phyloP scores from a whole-genome alignment of 2,113 vertebrate genomes.

The Lipophrys pholis region DNA sequence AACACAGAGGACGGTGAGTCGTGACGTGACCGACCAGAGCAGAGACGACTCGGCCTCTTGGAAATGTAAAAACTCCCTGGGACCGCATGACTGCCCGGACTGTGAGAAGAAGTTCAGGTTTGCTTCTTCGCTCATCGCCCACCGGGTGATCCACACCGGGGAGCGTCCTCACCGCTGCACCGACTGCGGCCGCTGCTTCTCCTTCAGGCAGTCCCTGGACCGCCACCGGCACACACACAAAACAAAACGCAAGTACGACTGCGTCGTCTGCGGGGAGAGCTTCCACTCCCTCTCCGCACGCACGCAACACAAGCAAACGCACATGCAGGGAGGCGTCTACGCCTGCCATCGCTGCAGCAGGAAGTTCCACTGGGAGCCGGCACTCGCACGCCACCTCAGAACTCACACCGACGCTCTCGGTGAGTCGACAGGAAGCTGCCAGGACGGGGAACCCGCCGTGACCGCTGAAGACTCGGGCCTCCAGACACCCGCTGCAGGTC shows the following conservation, averaged over 20 bases:
- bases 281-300: conserved; percentile 46
- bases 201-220: conserved; percentile 77
- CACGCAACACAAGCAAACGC: conserved; percentile 57
- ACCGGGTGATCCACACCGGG: conserved; percentile 79
- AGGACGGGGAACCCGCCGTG: not conserved
- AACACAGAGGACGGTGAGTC: conserved; percentile 5
- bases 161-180: conserved; percentile 78
- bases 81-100: conserved; percentile 74
- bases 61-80: not conserved
- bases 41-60: not conserved
- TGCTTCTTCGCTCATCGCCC: conserved; percentile 85
- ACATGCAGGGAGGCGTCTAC: conserved; percentile 36
- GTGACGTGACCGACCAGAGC: too few species aligned
- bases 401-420: conserved; percentile 53
- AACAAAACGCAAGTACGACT: conserved; percentile 35
- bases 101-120: conserved; percentile 86
- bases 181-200: conserved; percentile 74
- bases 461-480: too few species aligned
- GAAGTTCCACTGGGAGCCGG: conserved; percentile 57
- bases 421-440: not conserved
- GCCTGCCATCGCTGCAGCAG: conserved; percentile 38
- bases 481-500: too few species aligned
- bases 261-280: conserved; percentile 48
- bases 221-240: conserved; percentile 71
- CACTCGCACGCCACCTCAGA: conserved; percentile 64